Evolutionary conservation across 2,113 vertebrate species (phyloP), one percentile per base, ranked within the genome.

Genomic region (Xiphias gladius): DNA sequence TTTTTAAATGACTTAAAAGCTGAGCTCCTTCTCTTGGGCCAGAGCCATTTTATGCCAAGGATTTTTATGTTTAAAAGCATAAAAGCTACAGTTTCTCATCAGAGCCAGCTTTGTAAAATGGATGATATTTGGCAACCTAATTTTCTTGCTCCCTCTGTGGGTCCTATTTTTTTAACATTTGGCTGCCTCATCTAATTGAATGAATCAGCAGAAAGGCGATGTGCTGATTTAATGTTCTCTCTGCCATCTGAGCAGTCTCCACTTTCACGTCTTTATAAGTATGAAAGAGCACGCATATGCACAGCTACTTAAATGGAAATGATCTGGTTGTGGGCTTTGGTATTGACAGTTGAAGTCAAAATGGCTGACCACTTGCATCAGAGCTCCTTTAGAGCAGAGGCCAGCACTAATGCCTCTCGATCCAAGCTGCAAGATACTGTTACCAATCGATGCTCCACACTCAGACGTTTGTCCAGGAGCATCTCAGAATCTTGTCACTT

Each of bases 161-260:
- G 57, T 28, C 37, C 65, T 84, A 80, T 78, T 86, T 90, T 88
- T 90, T 48, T 52, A 57, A 80, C 86, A 84, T 88, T 90, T 86
- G 65, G 76, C 86, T 76, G 74, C 74, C 83, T 87, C 1, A 7
- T 72, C 67, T 89, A 88, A 94, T 89, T 80, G 68, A 89, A 90
- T 90, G 76, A 85, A 88, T 83, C 82, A 72, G 39, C 57, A 84
- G 86, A 80, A 77, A 74, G 82, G 59, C 71, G 7, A 19, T 58
- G 63, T 86, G 86, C 83, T 83, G 80, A 89, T 91, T 90, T 86
- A 89, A 91, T 85, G 70, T 87, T 67, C 83, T 80, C 69, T 84
- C 63, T 70, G 66, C 83, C 65, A 73, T 71, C 73, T 76, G 68
- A 84, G 80, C 50, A 7, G 22, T 76, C 50, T 72, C 79, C 71